These are phyloP conservation scores for Drosophila monieri DNA, from an alignment of 2,888 invertebrate genomes.

Conservation along the genomic window DNA sequence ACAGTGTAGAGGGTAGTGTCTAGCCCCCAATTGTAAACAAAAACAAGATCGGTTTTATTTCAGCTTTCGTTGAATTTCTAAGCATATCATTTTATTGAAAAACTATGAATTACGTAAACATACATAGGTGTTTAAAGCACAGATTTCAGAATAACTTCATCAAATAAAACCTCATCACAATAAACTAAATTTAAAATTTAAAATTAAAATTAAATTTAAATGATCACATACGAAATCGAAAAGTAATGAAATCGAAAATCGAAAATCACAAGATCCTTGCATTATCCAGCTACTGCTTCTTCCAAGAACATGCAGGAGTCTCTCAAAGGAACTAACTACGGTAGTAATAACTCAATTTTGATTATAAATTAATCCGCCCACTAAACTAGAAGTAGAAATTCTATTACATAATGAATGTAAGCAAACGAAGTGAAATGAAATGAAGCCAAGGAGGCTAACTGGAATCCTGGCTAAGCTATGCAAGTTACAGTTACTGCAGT, in stretches of 20 bases:
- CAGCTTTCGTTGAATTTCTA: constrained; percentile 32
- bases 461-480: constrained; percentile 27
- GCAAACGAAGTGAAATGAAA: constrained; percentile 6
- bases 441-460: constrained; percentile 3
- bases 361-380: constrained; percentile 15
- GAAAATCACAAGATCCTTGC: constrained; percentile 32
- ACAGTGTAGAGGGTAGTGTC: constrained; percentile 2
- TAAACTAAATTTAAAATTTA: constrained; percentile 17
- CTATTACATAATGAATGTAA: constrained; percentile 3
- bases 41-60: background rate
- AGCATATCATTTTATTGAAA: constrained; percentile 64
- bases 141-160: constrained; percentile 37
- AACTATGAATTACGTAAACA: constrained; percentile 47
- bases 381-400: background rate
- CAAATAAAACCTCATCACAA: constrained; percentile 43
- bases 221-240: constrained; percentile 32
- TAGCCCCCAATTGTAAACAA: background rate
- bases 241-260: constrained; percentile 35
- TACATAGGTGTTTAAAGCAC: constrained; percentile 40
- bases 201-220: constrained; percentile 15
- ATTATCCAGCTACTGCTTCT: constrained; percentile 7
- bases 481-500: constrained; percentile 10
- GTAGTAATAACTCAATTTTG: constrained; percentile 21
- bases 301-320: constrained; percentile 32
- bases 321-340: constrained; percentile 32